Evolutionary conservation across 2,113 vertebrate species (phyloP).

Genomic region (Aegithalos caudatus): DNA sequence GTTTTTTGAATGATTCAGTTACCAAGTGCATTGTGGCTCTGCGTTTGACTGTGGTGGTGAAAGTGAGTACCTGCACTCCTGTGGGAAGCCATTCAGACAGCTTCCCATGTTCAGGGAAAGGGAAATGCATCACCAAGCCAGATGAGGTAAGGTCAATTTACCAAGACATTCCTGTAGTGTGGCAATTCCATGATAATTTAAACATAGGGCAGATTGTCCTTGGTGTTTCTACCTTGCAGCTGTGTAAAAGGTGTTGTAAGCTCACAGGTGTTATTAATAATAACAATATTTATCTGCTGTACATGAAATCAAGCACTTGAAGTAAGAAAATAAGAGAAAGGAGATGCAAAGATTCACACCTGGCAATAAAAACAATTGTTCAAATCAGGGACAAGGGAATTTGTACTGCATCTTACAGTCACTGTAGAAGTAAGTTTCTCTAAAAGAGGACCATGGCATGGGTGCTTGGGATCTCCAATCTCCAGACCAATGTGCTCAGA

Average conservation of each 20-base stretch:
- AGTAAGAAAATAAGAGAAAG: neutral
- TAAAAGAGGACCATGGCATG: fast-evolving
- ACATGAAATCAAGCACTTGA: neutral
- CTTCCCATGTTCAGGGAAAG: conserved; percentile 86
- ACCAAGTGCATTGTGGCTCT: conserved; percentile 85
- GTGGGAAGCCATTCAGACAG: conserved; percentile 74
- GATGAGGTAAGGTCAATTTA: conserved; percentile 78
- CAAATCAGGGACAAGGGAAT: neutral
- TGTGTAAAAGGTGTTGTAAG: neutral
- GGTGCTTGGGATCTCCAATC: neutral
- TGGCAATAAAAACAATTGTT: neutral
- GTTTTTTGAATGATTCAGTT: conserved; percentile 80
- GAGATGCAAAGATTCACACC: neutral
- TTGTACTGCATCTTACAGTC: neutral
- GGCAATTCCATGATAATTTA: neutral
- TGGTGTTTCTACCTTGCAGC: neutral
- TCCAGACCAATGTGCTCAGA: neutral
- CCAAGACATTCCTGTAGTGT: neutral
- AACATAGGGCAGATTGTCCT: neutral
- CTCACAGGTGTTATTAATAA: neutral
- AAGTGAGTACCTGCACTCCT: conserved; percentile 84
- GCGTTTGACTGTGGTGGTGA: conserved; percentile 88
- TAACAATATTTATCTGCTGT: neutral
- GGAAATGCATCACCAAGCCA: conserved; percentile 84
- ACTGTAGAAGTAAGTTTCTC: neutral